Conservation (phyloP, 2,797 vertebrate genomes). For the Megaceryle alcyon region DNA sequence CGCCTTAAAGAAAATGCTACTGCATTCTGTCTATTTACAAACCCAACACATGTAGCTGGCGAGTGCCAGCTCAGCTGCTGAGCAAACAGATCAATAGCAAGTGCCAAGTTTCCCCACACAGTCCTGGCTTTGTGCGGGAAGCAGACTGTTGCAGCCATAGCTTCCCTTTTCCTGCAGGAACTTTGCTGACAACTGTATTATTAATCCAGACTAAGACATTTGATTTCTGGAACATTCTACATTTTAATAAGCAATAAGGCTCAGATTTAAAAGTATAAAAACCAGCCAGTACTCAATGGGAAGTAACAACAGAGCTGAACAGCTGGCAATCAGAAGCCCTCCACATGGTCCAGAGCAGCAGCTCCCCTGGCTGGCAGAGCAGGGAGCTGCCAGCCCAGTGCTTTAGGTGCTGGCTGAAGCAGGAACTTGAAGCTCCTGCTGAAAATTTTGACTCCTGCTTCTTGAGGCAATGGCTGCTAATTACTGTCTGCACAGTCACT, state of each 20-base stretch:
- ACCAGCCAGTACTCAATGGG: background rate
- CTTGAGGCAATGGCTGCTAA: background rate
- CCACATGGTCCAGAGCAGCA: background rate
- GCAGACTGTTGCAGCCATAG: slow-evolving; percentile 42
- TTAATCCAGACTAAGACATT: background rate
- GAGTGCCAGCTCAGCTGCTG: slow-evolving; percentile 40
- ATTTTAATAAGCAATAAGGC: background rate
- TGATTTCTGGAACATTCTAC: background rate
- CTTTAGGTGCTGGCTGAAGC: background rate
- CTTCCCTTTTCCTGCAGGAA: slow-evolving; percentile 59
- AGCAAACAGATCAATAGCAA: slow-evolving; percentile 40
- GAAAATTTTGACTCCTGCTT: background rate
- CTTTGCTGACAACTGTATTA: slow-evolving; percentile 15
- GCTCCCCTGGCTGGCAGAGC: rapidly evolving
- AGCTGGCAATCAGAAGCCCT: background rate
- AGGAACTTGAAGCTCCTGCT: background rate
- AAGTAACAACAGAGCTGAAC: background rate
- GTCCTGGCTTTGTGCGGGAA: slow-evolving; percentile 34
- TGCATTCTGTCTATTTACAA: slow-evolving; percentile 53
- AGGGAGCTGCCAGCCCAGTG: rapidly evolving
- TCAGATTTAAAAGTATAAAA: background rate
- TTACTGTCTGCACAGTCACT: background rate
- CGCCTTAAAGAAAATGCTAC: slow-evolving; percentile 19
- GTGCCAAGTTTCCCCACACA: slow-evolving; percentile 48
- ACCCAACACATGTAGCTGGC: slow-evolving; percentile 25